A percentile compares a stretch with the other conserved stretches of the same genome.
Conservation (phyloP, 2,888 invertebrate genomes). For the Aleiodes leptofemur region DNA sequence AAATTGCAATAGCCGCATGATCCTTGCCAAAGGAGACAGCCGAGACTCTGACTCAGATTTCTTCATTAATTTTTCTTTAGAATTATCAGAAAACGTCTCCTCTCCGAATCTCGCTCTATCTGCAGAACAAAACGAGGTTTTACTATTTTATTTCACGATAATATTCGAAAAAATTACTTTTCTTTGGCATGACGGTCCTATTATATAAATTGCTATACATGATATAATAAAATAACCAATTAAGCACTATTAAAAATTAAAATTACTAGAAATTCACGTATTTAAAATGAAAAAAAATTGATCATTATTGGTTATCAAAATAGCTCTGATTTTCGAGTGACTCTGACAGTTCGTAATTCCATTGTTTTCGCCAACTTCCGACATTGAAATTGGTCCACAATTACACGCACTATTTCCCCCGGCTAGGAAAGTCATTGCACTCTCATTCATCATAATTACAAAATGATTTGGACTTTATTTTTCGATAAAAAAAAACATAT, state of each 20-base stretch:
- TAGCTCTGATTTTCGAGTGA: too few species aligned
- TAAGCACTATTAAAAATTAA: background rate
- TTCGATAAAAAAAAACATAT: too few species aligned
- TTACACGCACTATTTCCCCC: too few species aligned
- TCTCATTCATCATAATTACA: too few species aligned
- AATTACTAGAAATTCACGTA: background rate
- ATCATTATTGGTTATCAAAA: too few species aligned
- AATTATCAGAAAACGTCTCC: conserved; percentile 43
- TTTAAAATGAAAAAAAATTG: too few species aligned
- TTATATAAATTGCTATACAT: background rate
- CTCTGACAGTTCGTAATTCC: too few species aligned
- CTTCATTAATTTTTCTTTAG: conserved; percentile 5
- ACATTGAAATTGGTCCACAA: too few species aligned
- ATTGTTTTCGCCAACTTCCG: too few species aligned
- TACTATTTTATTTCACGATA: background rate
- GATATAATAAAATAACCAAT: background rate
- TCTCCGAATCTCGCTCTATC: conserved; percentile 49
- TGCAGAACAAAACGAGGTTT: conserved; percentile 18
- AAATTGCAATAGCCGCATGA: conserved; percentile 64
- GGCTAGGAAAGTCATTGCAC: too few species aligned
- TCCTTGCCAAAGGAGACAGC: conserved; percentile 50
- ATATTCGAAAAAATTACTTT: background rate
- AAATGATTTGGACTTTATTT: too few species aligned
- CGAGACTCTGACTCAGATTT: conserved; percentile 44
- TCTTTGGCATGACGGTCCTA: background rate